Evolutionary conservation across 2,797 vertebrate species (phyloP).

Genomic region (Antennarius maculatus): DNA sequence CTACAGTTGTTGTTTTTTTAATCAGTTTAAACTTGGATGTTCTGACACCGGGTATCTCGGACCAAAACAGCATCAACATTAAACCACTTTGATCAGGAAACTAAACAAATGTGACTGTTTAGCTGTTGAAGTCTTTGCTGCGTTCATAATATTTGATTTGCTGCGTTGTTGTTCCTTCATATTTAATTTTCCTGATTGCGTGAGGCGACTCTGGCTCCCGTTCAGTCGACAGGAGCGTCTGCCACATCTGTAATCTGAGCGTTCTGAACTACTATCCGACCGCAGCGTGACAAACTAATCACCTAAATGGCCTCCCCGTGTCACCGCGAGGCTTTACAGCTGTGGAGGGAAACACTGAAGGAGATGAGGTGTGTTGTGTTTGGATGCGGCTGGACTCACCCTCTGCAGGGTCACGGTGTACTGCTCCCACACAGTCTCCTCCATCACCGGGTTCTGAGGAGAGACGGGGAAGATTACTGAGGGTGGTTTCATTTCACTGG

Average conservation of each 20-base stretch:
- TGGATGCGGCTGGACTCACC: constrained; percentile 78
- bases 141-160: too few relatives aligned
- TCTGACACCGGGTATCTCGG: too few relatives aligned
- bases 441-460: constrained; percentile 91
- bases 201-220: neutral
- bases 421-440: constrained; percentile 97
- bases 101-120: too few relatives aligned
- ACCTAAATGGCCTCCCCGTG: constrained; percentile 5
- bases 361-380: constrained; percentile 6
- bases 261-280: neutral
- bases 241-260: neutral
- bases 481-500: constrained; percentile 47
- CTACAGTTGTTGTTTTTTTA: too few relatives aligned
- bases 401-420: constrained; percentile 96
- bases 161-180: neutral
- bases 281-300: constrained; percentile 7
- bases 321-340: neutral
- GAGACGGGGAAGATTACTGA: constrained; percentile 54
- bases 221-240: neutral
- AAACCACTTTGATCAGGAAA: too few relatives aligned
- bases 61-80: too few relatives aligned
- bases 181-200: neutral
- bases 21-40: too few relatives aligned
- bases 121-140: too few relatives aligned
- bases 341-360: constrained; percentile 3